These are phyloP conservation scores for Magallana ariakensis DNA, from an alignment of 1,140 invertebrate genomes.

Conservation along the genomic window DNA sequence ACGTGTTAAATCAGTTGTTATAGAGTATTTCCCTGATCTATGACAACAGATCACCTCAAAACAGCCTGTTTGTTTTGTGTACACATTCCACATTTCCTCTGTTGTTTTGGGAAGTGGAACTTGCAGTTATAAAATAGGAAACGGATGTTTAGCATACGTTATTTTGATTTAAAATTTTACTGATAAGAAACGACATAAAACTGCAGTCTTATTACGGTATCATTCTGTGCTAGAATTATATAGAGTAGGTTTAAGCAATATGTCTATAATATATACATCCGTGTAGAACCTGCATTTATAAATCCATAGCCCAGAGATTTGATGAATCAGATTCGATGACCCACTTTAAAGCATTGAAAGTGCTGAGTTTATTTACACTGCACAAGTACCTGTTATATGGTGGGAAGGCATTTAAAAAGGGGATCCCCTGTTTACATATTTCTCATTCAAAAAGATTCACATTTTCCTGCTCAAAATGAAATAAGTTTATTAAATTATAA, in stretches of 20 bases:
- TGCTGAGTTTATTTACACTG: slow-evolving; percentile 9
- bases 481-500: no score
- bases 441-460: no score
- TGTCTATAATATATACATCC: background rate
- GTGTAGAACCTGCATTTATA: background rate
- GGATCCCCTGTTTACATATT: background rate
- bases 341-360: background rate
- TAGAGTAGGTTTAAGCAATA: no score
- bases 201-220: background rate
- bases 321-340: background rate
- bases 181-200: slow-evolving; percentile 11
- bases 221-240: background rate
- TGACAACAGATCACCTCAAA: background rate
- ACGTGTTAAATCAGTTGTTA: slow-evolving; percentile 26
- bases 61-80: background rate
- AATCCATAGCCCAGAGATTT: no score
- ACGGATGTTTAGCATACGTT: background rate
- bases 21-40: background rate
- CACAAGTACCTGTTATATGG: background rate
- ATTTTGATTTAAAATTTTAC: background rate
- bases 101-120: slow-evolving; percentile 12
- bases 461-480: no score
- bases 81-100: slow-evolving; percentile 9
- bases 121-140: background rate
- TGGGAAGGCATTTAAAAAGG: background rate